Base-by-base conservation (phyloP, 1,140 invertebrate genomes). In the Drosophila serrata region DNA sequence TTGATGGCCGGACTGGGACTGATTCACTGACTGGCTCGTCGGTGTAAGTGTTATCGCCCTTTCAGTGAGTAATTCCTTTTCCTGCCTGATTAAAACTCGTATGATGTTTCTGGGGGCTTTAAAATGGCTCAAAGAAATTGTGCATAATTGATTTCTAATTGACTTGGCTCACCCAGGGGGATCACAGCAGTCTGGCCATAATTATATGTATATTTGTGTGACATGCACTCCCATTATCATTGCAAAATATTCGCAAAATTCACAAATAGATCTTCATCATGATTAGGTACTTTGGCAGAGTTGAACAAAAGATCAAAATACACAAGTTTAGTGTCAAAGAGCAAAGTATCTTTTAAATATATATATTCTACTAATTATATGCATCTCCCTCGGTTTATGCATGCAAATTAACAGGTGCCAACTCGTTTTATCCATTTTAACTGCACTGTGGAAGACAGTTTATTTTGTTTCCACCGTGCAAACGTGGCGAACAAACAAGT, bases 101-200 rank as follows among this genome's bases (percentile, higher is more conserved):
- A 35, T 56, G 51, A 72, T 72, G 6, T 27, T 24, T 13, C 15
- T 22, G 55, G 0, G 27, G 43, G 60, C 19, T 51, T 42, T n/a
- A 8, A 7, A 43, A 57, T 2, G 17, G 42, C 19, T 22, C 3
- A 33, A 19, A 57, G 1, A 24, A 22, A 5, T 33, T 11, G 13
- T 29, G 15, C 33, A 72, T 46, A 49, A 70, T 72, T 53, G 67
- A 72, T 70, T 72, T 72, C 35, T 40, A 58, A 72, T 72, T 70
- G 68, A 65, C 24, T 35, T 9, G 17, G n/a, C n/a, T 27, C 13
- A 29, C 11, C 22, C 45, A 24, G 8, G 8, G n/a, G 17, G 19
- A 19, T 51, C n/a, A 13, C 13, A 15, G 42, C 60, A 37, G 53
- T 53, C 60, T 65, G 13, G 24, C 49, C 39, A 53, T 53, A 63